A percentile compares a stretch with the other conserved stretches of the same genome.
Evolutionary conservation across 1,140 invertebrate species (phyloP).

Genomic region (Leptinotarsa undecemlineata): DNA sequence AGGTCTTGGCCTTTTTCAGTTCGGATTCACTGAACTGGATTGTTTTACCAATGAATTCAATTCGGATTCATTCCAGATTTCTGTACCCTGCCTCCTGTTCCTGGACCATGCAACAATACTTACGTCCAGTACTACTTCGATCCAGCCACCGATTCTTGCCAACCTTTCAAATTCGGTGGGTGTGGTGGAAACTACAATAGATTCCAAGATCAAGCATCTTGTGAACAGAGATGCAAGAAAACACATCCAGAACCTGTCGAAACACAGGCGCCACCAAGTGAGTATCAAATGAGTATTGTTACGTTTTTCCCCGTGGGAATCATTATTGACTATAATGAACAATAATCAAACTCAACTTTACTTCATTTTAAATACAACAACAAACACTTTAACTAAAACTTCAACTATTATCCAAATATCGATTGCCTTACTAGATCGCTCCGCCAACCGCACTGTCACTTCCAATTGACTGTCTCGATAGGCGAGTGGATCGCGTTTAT

Average conservation of each 20-base stretch:
- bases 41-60: not conserved
- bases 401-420: too few relatives aligned
- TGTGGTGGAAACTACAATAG: conserved; percentile 90
- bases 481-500: too few relatives aligned
- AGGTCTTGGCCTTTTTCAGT: too few relatives aligned
- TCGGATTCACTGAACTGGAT: too few relatives aligned
- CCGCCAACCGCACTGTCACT: too few relatives aligned
- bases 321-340: too few relatives aligned
- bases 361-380: too few relatives aligned
- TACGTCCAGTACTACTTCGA: conserved; percentile 79
- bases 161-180: conserved; percentile 82
- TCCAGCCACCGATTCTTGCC: conserved; percentile 63
- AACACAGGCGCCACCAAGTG: conserved; percentile 31
- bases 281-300: not conserved
- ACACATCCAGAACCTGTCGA: conserved; percentile 3
- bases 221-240: conserved; percentile 60
- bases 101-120: conserved; percentile 72
- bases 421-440: too few relatives aligned
- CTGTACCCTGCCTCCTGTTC: conserved; percentile 72
- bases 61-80: conserved; percentile 58
- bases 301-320: too few relatives aligned
- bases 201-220: conserved; percentile 67
- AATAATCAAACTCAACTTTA: too few relatives aligned
- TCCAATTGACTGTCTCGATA: too few relatives aligned
- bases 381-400: too few relatives aligned